phyloP scores from a whole-genome alignment of 2,888 invertebrate species.

The Cantharis flavilabris region DNA sequence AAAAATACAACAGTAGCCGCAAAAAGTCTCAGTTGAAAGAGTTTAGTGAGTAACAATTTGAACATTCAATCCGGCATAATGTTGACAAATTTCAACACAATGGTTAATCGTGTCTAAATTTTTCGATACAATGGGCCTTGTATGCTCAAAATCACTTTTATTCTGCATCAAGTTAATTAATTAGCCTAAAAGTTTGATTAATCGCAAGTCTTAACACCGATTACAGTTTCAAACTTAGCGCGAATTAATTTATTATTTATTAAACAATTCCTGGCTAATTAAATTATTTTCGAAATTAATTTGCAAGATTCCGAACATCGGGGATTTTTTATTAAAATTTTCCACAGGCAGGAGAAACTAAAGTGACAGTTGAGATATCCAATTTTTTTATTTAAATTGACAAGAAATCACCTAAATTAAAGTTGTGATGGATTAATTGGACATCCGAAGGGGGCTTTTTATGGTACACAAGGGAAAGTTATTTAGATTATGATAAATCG shows the following conservation, averaged over 20 bases:
- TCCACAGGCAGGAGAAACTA: background rate
- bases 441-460: background rate
- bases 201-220: background rate
- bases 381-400: background rate
- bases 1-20: background rate
- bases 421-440: background rate
- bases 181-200: conserved; percentile 4
- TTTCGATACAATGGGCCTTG: background rate
- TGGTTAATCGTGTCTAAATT: background rate
- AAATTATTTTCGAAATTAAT: background rate
- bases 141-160: background rate
- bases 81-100: background rate
- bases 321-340: background rate
- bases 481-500: background rate
- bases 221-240: background rate
- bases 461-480: background rate
- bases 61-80: background rate
- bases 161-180: conserved; percentile 1
- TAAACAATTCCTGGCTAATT: background rate
- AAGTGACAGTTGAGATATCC: background rate
- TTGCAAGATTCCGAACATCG: background rate
- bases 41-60: background rate
- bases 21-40: background rate
- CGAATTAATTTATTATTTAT: background rate
- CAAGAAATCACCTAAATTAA: background rate